Evolutionary conservation across 2,113 vertebrate species (phyloP).

Genomic region (Taxidea taxus): DNA sequence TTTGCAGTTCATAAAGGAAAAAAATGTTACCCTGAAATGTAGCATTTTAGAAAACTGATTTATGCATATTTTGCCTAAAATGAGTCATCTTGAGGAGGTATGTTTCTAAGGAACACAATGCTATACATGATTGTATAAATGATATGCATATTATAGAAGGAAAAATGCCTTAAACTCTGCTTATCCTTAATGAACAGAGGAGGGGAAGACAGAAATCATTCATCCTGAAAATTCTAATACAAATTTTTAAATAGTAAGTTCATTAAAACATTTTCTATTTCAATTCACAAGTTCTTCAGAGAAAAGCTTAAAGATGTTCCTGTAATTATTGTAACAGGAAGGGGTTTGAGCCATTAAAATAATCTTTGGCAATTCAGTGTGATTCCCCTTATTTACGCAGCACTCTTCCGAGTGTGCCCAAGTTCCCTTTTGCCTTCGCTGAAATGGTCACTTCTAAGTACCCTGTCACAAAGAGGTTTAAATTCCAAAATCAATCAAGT

Average conservation of each 20-base stretch:
- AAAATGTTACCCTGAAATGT: constrained; percentile 23
- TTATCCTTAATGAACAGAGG: constrained; percentile 39
- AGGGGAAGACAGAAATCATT: constrained; percentile 20
- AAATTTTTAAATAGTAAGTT: constrained; percentile 69
- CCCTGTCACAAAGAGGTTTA: constrained; percentile 62
- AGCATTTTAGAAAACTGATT: neutral
- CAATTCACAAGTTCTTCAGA: constrained; percentile 70
- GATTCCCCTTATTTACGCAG: constrained; percentile 75
- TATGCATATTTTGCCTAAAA: constrained; percentile 33
- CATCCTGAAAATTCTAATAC: constrained; percentile 64
- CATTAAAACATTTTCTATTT: constrained; percentile 74
- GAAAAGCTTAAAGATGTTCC: constrained; percentile 73
- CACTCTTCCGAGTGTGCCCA: constrained; percentile 43
- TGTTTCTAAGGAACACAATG: neutral
- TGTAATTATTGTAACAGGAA: constrained; percentile 81
- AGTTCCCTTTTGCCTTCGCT: constrained; percentile 50
- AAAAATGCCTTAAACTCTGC: neutral
- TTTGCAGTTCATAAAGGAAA: constrained; percentile 11
- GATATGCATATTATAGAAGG: neutral
- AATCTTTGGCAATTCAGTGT: constrained; percentile 80
- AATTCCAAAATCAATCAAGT: constrained; percentile 81
- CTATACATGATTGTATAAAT: neutral
- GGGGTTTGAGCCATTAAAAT: constrained; percentile 79
- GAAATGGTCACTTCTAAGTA: constrained; percentile 75
- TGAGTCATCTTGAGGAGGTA: neutral